Evolutionary conservation across 2,888 invertebrate species (phyloP).

Genomic region (Listrodromus nycthemerus): DNA sequence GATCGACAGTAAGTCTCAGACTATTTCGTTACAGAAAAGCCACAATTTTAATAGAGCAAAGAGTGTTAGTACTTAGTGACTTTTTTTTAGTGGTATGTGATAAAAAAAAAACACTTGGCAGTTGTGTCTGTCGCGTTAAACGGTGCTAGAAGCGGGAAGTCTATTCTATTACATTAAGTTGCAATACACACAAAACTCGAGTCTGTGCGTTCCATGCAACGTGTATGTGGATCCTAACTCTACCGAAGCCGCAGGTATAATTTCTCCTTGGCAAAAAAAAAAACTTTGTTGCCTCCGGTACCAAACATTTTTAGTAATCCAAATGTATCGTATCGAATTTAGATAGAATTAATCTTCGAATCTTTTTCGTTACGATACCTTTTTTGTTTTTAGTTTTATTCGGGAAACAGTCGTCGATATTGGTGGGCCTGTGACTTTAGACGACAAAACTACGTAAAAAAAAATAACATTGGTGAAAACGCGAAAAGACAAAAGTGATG

Average conservation of each 20-base stretch:
- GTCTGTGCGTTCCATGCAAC: constrained; percentile 29
- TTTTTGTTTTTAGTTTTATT: neutral
- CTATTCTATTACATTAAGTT: constrained; percentile 21
- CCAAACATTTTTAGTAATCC: neutral
- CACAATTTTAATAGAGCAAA: neutral
- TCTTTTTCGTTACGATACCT: neutral
- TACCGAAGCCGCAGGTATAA: neutral
- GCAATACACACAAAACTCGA: constrained; percentile 24
- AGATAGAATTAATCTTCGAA: neutral
- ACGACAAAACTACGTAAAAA: constrained; percentile 22
- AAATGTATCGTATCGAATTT: neutral
- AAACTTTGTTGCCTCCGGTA: neutral
- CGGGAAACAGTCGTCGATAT: constrained; percentile 70
- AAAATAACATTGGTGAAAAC: constrained; percentile 33
- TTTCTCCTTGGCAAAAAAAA: neutral
- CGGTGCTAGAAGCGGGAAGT: constrained; percentile 20
- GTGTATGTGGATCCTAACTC: neutral
- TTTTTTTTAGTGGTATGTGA: constrained; percentile 8
- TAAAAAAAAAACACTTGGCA: constrained; percentile 9
- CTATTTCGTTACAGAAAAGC: neutral
- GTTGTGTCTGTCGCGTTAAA: constrained; percentile 16
- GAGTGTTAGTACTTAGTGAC: neutral
- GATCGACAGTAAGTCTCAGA: neutral
- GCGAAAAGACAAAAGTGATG: constrained; percentile 33
- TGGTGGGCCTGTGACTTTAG: constrained; percentile 73